A percentile compares a stretch with the other conserved stretches of the same genome.
Evolutionary conservation across 1,140 invertebrate genomes (phyloP).

Genomic region (Papilio xuthus): DNA sequence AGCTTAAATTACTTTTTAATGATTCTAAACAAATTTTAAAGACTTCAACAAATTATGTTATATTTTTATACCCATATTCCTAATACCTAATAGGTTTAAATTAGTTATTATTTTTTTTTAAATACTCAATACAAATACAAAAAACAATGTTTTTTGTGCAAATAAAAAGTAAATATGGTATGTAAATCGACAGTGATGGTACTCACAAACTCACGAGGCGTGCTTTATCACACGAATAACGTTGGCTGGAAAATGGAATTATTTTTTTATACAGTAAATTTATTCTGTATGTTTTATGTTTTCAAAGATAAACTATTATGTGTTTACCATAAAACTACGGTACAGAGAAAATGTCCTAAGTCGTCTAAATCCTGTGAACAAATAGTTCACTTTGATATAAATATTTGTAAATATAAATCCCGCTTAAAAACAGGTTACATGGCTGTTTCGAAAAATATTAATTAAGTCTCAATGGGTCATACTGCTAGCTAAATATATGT

Average conservation of each 20-base stretch:
- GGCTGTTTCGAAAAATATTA: too few species aligned
- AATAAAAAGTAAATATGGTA: background rate
- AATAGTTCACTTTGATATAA: too few species aligned
- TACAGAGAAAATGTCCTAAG: background rate
- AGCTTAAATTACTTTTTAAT: background rate
- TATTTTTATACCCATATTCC: background rate
- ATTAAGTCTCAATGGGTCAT: too few species aligned
- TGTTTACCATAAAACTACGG: background rate
- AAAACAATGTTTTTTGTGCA: background rate
- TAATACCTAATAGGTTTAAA: background rate
- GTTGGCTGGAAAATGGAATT: background rate
- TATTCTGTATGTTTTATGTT: slow-evolving; percentile 12
- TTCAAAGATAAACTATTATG: background rate
- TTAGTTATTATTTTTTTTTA: background rate
- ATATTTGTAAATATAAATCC: too few species aligned
- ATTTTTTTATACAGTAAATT: background rate
- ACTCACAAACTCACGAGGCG: background rate
- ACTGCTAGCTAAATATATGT: background rate
- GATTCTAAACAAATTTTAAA: background rate
- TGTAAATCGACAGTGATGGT: background rate
- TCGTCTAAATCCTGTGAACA: too few species aligned
- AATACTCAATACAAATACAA: background rate
- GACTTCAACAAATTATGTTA: background rate
- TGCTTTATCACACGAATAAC: slow-evolving; percentile 20
- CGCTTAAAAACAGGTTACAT: too few species aligned